A percentile compares a stretch with the other conserved stretches of the same genome.
These are phyloP conservation scores for Notodonta dromedarius DNA, from an alignment of 2,888 invertebrate species.

Conservation along the genomic window DNA sequence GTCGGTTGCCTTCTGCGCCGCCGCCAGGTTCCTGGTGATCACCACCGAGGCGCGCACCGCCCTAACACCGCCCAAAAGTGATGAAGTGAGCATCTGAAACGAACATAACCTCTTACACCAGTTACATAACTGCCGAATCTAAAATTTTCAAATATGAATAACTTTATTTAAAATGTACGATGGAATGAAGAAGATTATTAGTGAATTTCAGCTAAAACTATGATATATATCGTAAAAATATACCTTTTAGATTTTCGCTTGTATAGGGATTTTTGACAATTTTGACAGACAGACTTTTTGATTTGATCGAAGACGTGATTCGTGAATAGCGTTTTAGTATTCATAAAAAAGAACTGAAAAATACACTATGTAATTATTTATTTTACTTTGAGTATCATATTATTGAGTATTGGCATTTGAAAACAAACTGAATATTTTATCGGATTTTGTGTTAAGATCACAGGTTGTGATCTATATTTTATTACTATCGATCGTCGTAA, in stretches of 20 bases:
- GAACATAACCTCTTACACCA: slow-evolving; percentile 64
- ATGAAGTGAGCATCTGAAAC: slow-evolving; percentile 85
- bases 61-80: slow-evolving; percentile 75
- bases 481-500: no score
- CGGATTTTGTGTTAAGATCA: no score
- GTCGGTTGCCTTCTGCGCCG: slow-evolving; percentile 90
- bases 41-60: slow-evolving; percentile 78
- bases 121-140: slow-evolving; percentile 61
- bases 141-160: slow-evolving; percentile 18
- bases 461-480: no score
- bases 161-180: slow-evolving; percentile 3
- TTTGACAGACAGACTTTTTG: slow-evolving; percentile 34
- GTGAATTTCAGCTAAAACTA: slow-evolving; percentile 8
- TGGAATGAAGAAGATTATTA: not conserved
- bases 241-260: slow-evolving; percentile 52
- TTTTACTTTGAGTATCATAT: no score
- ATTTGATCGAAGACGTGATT: not conserved
- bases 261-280: slow-evolving; percentile 49
- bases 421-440: no score
- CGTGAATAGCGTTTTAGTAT: no score
- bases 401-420: no score
- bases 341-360: no score
- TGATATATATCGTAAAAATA: slow-evolving; percentile 19
- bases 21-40: slow-evolving; percentile 88
- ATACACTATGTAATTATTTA: no score